Evolutionary conservation across 2,888 invertebrate species (phyloP), one percentile per base, ranked within the genome.

Genomic region (Creontiades dilutus): DNA sequence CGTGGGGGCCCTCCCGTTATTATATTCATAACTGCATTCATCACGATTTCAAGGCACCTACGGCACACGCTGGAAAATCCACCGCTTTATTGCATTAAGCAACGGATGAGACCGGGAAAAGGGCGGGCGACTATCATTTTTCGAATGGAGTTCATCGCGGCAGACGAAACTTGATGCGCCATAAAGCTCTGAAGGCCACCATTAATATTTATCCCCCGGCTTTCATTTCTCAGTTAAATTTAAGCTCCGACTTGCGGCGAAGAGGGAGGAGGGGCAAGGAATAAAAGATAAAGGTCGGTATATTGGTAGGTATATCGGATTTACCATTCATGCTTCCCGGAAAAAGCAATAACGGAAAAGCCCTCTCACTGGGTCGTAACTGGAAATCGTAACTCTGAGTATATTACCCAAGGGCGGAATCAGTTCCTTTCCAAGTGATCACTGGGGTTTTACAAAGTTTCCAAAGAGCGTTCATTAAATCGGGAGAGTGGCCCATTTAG

Each of bases 91-190:
- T 57, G n/a, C 57, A 57, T 57, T 57, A 57, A 57, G 57, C 57
- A 57, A n/a, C n/a, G n/a, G 57, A 57, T 16, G n/a, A n/a, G 52
- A 57, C 12, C 12, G 14, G 57, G 57, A 16, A 13, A 13, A 4
- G 16, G 55, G 55, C 55, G 55, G n/a, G 4, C 0, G 68, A 23
- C 68, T 27, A 68, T 68, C 68, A 68, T 27, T 68, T 68, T 68
- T 68, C 68, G 68, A 68, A 13, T 23, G 9, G 23, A 68, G 19
- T 68, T 68, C 68, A 68, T 68, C 12, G 68, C 23, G 68, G 68
- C 68, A 27, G 68, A 68, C 68, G 68, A 68, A 68, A 68, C 68
- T 68, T 68, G 68, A 68, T 68, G 68, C 68, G 68, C 27, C 68
- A 27, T 68, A 68, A 68, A 68, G 68, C 68, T 68, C 23, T 23